Evolutionary conservation across 2,113 vertebrate species (phyloP), one percentile per base, ranked within the genome.

Genomic region (Rana temporaria): DNA sequence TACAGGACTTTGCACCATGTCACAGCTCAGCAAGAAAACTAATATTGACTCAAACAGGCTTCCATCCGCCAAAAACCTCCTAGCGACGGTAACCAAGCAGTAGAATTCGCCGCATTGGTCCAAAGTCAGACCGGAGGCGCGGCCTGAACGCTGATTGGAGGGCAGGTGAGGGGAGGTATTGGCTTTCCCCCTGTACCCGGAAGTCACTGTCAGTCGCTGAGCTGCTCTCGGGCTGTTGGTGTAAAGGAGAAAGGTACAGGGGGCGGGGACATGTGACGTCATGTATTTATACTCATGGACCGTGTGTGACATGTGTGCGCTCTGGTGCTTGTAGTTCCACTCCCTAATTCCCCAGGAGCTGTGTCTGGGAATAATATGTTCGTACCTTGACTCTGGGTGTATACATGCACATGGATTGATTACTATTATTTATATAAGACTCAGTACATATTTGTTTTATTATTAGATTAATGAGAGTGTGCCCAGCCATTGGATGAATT

Each of bases 121-220:
- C 14, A 15, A 77, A 12, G 20, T 48, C 42, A 24, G 1, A 18
- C 42, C 8, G 32, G 22, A 12, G 42, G 9, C 42, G 42, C 12
- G 42, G 42, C 17, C 15, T 2, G 57, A 14, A 17, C 11, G 15
- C 14, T 22, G 48, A 22, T 64, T 57, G 48, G 26, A 1, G 1
- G 17, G 14, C 17, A 20, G 22, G 17, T 30, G 14, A 56, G 65
- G 17, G n/a, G 11, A 22, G 30, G 30, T 9, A 60, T 53, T 38
- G n/a, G 57, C 20, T 17, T 17, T 52, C 0, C 9, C 8, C 4
- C 15, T 12, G 57, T 4, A 62, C 57, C 56, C 78, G 78, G 78
- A 71, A 71, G 78, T 70, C 69, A 22, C 15, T 60, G 56, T 6
- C 57, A 62, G 78, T 48, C 22, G 65, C 32, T 17, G 24, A n/a